These are phyloP conservation scores for Pseudomyrmex pallidus DNA, from an alignment of 1,140 invertebrate species.

Conservation along the genomic window DNA sequence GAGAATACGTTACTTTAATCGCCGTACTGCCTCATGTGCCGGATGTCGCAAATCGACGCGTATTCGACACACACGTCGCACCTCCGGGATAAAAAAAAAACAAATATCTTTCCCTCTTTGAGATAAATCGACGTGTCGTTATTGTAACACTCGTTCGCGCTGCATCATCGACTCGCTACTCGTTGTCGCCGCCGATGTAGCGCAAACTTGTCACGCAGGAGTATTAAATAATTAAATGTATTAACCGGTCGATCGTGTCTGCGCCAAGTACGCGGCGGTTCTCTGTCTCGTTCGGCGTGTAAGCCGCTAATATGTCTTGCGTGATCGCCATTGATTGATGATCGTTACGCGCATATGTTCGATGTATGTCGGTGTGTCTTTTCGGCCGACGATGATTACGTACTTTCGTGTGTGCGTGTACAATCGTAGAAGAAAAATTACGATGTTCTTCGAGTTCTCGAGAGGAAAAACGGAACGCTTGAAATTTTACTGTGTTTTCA, in stretches of 20 bases:
- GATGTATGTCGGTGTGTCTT: neutral
- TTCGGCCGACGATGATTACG: neutral
- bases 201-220: conserved; percentile 57
- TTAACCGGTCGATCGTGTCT: conserved; percentile 64
- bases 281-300: conserved; percentile 33
- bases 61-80: conserved; percentile 9
- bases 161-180: neutral
- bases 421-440: neutral
- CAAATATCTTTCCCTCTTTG: neutral
- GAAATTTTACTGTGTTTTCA: neutral
- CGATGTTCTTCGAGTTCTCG: neutral
- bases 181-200: conserved; percentile 29
- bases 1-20: conserved; percentile 43
- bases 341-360: conserved; percentile 17
- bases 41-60: conserved; percentile 43
- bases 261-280: conserved; percentile 41
- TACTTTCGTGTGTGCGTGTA: neutral
- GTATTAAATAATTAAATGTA: conserved; percentile 51
- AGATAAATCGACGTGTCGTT: conserved; percentile 40
- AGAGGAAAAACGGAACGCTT: neutral
- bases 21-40: neutral
- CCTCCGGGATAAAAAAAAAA: neutral
- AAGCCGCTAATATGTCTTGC: conserved; percentile 46
- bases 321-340: conserved; percentile 68
- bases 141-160: conserved; percentile 10